phyloP scores from a whole-genome alignment of 2,888 invertebrate species.

The Acanthococcus lagerstroemiae region DNA sequence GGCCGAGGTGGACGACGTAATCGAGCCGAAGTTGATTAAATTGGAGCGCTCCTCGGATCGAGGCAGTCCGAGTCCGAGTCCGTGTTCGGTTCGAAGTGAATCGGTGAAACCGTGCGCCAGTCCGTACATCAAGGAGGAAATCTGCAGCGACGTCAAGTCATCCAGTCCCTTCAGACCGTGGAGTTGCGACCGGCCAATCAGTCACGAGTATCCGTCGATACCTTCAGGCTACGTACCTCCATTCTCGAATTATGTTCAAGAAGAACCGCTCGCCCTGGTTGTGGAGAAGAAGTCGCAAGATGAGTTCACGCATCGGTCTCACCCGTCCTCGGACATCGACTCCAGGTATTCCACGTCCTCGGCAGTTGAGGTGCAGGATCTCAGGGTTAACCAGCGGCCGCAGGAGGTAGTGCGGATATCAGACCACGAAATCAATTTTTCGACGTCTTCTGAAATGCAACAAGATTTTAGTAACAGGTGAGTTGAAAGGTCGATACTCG shows the following conservation, averaged over 20 bases:
- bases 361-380: constrained; percentile 5
- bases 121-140: background rate
- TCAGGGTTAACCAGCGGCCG: constrained; percentile 6
- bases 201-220: background rate
- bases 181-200: constrained; percentile 43
- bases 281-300: constrained; percentile 33
- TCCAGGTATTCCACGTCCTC: background rate
- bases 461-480: background rate
- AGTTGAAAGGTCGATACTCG: too few relatives aligned
- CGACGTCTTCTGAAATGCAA: background rate
- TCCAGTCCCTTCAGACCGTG: constrained; percentile 53
- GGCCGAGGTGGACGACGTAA: background rate
- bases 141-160: background rate
- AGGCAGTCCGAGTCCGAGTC: background rate
- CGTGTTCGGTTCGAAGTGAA: background rate
- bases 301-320: background rate
- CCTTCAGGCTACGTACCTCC: constrained; percentile 6
- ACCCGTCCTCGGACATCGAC: background rate
- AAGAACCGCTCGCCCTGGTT: constrained; percentile 56
- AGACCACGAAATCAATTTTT: background rate
- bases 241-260: constrained; percentile 42
- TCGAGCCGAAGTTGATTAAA: constrained; percentile 9
- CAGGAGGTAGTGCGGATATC: constrained; percentile 13
- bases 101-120: too few relatives aligned
- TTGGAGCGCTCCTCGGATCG: background rate